These are phyloP conservation scores for Helicorthomorpha holstii DNA, from an alignment of 1,140 invertebrate species.

Conservation along the genomic window DNA sequence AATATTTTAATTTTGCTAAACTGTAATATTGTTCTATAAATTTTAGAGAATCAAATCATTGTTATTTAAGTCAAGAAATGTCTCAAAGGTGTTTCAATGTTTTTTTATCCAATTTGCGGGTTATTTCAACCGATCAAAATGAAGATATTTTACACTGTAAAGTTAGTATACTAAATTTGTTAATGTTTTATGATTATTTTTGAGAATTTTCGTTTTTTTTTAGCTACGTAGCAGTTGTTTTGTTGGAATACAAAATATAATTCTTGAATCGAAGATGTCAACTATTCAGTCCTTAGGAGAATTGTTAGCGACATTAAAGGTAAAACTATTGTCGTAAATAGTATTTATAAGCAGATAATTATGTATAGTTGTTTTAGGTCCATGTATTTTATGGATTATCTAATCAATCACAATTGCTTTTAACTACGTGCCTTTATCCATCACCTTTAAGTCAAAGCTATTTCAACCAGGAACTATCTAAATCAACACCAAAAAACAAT, in stretches of 20 bases:
- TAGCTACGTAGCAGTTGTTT: slow-evolving; percentile 20
- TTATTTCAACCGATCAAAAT: background rate
- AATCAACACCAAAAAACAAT: slow-evolving; percentile 2
- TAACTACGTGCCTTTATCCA: slow-evolving; percentile 19
- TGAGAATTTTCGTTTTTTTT: no score
- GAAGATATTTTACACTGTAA: background rate
- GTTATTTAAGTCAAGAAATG: background rate
- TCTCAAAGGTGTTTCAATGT: background rate
- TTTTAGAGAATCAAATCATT: background rate
- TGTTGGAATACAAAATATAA: slow-evolving; percentile 20
- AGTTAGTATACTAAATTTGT: no score
- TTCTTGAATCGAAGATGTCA: slow-evolving; percentile 18
- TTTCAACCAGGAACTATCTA: slow-evolving; percentile 4
- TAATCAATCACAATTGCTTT: slow-evolving; percentile 11
- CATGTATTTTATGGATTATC: slow-evolving; percentile 23
- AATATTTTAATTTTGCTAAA: background rate
- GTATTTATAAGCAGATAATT: background rate
- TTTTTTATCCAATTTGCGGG: background rate
- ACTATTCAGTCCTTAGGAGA: slow-evolving; percentile 17
- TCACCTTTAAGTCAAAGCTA: slow-evolving; percentile 19
- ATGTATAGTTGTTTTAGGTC: slow-evolving; percentile 15
- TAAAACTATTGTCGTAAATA: slow-evolving; percentile 8
- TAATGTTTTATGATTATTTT: no score
- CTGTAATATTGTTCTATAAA: background rate
- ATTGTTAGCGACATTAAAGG: slow-evolving; percentile 23